These are phyloP conservation scores for Hermetia illucens DNA, from an alignment of 1,140 invertebrate genomes.

Conservation along the genomic window DNA sequence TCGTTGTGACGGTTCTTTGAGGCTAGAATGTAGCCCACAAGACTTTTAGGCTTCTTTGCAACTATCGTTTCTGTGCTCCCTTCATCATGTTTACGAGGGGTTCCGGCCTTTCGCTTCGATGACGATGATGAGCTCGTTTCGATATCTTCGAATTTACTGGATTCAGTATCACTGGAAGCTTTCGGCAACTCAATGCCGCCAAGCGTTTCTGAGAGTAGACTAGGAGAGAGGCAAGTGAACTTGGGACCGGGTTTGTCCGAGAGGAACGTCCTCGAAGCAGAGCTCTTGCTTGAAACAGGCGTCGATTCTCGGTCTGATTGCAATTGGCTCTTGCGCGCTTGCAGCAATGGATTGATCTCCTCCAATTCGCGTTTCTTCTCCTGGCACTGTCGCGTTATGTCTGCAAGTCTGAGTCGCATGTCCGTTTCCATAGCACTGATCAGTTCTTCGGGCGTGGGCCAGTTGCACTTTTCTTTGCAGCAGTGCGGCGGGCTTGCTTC, in stretches of 20 bases:
- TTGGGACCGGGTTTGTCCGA: slow-evolving; percentile 25
- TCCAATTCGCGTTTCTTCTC: slow-evolving; percentile 70
- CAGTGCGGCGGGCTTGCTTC: slow-evolving; percentile 19
- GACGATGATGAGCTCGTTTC: slow-evolving; percentile 36
- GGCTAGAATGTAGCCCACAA: slow-evolving; percentile 46
- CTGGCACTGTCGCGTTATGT: slow-evolving; percentile 63
- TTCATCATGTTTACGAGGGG: slow-evolving; percentile 53
- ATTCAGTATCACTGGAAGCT: slow-evolving; percentile 6
- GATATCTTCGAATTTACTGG: slow-evolving; percentile 4
- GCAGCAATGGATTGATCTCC: slow-evolving; percentile 39
- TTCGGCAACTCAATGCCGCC: slow-evolving; percentile 20
- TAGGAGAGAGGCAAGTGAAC: slow-evolving; percentile 19
- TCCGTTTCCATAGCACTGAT: slow-evolving; percentile 63
- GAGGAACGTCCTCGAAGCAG: slow-evolving; percentile 21
- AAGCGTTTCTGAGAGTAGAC: slow-evolving; percentile 31
- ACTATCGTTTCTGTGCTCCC: slow-evolving; percentile 59
- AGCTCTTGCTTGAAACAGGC: slow-evolving; percentile 15
- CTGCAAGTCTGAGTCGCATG: slow-evolving; percentile 63
- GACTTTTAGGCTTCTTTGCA: slow-evolving; percentile 56
- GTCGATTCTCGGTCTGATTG: slow-evolving; percentile 28
- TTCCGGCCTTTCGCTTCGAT: slow-evolving; percentile 69
- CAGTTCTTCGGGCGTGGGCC: slow-evolving; percentile 36
- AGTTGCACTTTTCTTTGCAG: slow-evolving; percentile 29
- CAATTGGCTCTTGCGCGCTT: slow-evolving; percentile 29
- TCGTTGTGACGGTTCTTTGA: slow-evolving; percentile 40